phyloP scores from a whole-genome alignment of 2,888 invertebrate species.

The Caenorhabditis sp. region DNA sequence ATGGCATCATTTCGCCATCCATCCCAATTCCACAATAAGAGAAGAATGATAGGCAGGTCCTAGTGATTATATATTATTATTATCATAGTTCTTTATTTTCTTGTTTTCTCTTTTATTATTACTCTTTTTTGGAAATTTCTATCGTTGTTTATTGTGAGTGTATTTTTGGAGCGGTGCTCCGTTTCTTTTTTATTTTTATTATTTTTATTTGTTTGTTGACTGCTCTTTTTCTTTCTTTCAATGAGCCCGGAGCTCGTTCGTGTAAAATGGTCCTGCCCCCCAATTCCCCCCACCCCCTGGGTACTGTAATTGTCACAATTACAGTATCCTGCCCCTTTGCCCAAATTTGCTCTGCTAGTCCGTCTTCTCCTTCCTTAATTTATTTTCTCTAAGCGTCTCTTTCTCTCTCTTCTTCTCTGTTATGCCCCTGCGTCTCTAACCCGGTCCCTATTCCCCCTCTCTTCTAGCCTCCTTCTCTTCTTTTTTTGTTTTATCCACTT shows the following conservation, averaged over 20 bases:
- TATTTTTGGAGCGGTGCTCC: constrained; percentile 35
- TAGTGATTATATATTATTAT: not conserved
- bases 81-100: not conserved
- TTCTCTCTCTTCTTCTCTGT: not conserved
- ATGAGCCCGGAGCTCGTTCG: constrained; percentile 2
- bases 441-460: not conserved
- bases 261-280: constrained; percentile 4
- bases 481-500: not conserved
- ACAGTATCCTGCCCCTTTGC: not conserved
- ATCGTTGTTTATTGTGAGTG: not conserved
- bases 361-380: constrained; percentile 4
- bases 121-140: constrained; percentile 13
- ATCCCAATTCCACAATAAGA: constrained; percentile 1
- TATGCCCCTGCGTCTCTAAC: not conserved
- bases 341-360: constrained; percentile 3
- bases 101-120: constrained; percentile 16
- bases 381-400: not conserved
- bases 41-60: not conserved
- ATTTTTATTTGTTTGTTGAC: constrained; percentile 4
- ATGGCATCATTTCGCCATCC: not conserved
- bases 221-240: constrained; percentile 22
- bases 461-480: not conserved
- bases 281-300: not conserved
- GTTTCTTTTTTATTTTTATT: constrained; percentile 6
- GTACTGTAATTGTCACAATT: no score